These are phyloP conservation scores for Syngnathus floridae DNA, from an alignment of 2,113 vertebrate species.

Conservation along the genomic window DNA sequence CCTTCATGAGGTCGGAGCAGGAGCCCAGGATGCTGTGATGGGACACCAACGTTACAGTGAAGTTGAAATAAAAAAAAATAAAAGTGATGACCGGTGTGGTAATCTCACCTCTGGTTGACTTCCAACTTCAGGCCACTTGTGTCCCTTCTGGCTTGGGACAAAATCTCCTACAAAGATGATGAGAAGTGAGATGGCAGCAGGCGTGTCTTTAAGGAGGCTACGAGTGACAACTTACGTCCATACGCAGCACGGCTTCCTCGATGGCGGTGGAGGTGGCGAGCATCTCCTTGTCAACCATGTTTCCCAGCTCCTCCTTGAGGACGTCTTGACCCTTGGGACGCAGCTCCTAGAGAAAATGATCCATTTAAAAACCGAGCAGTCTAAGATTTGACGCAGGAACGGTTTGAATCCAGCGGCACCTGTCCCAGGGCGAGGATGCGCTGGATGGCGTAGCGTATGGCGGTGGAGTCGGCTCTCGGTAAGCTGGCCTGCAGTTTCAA, in stretches of 20 bases:
- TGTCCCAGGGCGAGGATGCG: constrained; percentile 78
- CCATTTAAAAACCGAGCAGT: too few species aligned
- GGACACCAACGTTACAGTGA: not conserved
- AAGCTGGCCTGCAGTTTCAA: constrained; percentile 75
- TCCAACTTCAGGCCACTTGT: constrained; percentile 85
- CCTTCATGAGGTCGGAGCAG: constrained; percentile 89
- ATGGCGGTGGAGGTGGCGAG: constrained; percentile 79
- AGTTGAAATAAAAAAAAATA: not conserved
- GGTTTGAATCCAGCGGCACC: constrained; percentile 54
- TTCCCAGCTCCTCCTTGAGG: constrained; percentile 83
- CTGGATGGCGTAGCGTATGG: constrained; percentile 56
- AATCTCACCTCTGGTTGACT: constrained; percentile 86
- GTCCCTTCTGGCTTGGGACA: constrained; percentile 82
- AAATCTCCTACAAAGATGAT: constrained; percentile 77
- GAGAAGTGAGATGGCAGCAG: not conserved
- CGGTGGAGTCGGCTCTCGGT: constrained; percentile 60
- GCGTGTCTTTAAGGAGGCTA: too few species aligned
- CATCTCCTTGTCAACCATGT: constrained; percentile 94
- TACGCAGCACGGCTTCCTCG: constrained; percentile 79
- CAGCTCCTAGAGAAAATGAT: constrained; percentile 70
- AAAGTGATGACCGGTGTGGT: not conserved
- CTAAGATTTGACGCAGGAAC: not conserved
- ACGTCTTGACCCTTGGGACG: constrained; percentile 79
- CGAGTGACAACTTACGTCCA: constrained; percentile 72
- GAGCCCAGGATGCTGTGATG: constrained; percentile 84